Conservation (phyloP, 2,113 vertebrate species). For the Chrysochloris asiatica region DNA sequence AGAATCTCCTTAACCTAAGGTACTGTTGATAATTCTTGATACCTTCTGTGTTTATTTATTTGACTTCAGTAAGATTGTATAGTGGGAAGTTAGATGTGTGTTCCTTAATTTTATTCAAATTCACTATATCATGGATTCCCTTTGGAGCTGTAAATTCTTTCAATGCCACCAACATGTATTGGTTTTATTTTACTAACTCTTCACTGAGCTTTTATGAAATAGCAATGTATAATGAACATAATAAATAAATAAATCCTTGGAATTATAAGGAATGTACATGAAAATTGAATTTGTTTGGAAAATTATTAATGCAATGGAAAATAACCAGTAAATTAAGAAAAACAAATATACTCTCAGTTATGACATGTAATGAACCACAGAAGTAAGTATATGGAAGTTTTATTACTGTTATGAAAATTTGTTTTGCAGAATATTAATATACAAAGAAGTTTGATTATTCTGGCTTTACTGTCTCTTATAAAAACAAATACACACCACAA, state of each 20-base stretch:
- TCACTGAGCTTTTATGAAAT: constrained; percentile 51
- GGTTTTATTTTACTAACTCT: constrained; percentile 59
- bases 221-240: constrained; percentile 40
- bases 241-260: neutral
- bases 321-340: constrained; percentile 28
- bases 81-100: neutral
- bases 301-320: constrained; percentile 45
- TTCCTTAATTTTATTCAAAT: constrained; percentile 10
- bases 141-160: constrained; percentile 61
- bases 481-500: neutral
- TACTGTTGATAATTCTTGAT: neutral
- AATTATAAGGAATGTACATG: constrained; percentile 17
- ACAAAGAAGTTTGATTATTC: neutral
- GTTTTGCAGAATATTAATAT: neutral
- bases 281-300: constrained; percentile 13
- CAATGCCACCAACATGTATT: constrained; percentile 62
- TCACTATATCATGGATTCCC: constrained; percentile 31
- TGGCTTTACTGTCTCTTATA: neutral
- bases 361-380: neutral
- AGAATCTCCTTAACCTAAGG: neutral
- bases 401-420: neutral
- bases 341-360: neutral
- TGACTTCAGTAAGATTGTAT: neutral
- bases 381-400: neutral
- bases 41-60: neutral